Base-by-base conservation (phyloP, 2,888 invertebrate genomes). In the Oeneis ivallda region DNA sequence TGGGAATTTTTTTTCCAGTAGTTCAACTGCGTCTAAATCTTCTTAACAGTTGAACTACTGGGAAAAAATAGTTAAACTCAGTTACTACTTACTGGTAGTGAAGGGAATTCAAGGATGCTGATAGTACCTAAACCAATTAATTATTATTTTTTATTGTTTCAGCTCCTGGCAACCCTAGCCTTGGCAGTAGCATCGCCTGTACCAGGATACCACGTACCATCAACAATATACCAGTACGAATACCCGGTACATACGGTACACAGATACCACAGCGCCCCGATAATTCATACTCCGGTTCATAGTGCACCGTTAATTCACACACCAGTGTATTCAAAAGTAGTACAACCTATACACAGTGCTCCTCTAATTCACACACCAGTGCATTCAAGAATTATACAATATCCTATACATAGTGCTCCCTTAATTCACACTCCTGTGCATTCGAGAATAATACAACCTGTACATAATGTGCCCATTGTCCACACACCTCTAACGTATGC, bases 391-490 rank as follows among this genome's bases (percentile, higher is more conserved):
- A 58, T 58, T 10, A 17, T 58, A 15, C 47, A 58, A n/a, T n/a
- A n/a, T 15, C 58, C 56, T 2, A 47, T 68, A 39, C 65, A 69
- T 15, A 64, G 62, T 47, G 67, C 67, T 13, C 66, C 79, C 0
- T 58, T 84, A 17, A 62, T 85, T 47, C 82, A 81, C 10, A 58
- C 67, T n/a, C 74, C 74, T 2, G 76, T 71, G 13, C 64, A 69
- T 32, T n/a, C 45, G 1, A 32, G 45, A 15, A 11, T 47, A 6
- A 34, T 58, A 10, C 58, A 58, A 10, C 58, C 58, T 19, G 60
- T 60, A 49, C 60, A 60, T 9, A 66, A 72, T 39, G 81, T 83
- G 0, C 85, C 85, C 2, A 77, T 79, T 0, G 83, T 86, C 0
- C 79, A 79, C 68, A 78, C 56, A 70, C 74, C 41, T 74, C 73